Evolutionary conservation across 2,113 vertebrate genomes (phyloP).

Genomic region (Chamaea fasciata): DNA sequence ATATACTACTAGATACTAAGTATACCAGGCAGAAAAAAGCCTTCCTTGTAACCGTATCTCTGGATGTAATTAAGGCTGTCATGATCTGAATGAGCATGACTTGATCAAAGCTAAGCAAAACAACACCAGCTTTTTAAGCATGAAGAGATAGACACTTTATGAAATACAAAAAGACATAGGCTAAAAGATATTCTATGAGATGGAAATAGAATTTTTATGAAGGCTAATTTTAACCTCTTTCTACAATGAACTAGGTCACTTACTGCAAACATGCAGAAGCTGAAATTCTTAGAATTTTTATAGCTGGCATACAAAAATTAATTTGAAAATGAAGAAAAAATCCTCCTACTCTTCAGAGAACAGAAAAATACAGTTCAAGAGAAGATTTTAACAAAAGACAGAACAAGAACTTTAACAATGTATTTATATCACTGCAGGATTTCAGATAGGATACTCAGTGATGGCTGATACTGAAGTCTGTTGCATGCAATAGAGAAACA

Average conservation of each 20-base stretch:
- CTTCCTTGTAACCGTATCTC: neutral
- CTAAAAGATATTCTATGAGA: conserved; percentile 24
- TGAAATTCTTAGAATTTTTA: neutral
- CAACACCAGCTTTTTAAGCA: conserved; percentile 12
- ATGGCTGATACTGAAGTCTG: neutral
- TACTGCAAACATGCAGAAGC: neutral
- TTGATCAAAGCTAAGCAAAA: conserved; percentile 58
- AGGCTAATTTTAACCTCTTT: conserved; percentile 49
- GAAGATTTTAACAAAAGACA: neutral
- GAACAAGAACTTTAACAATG: neutral
- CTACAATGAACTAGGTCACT: conserved; percentile 9
- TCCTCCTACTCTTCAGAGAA: neutral
- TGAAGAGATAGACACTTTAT: conserved; percentile 29
- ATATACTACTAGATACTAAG: neutral
- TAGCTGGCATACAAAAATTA: neutral
- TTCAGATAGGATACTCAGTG: neutral
- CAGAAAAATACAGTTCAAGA: neutral
- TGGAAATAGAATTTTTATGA: conserved; percentile 10
- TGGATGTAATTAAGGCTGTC: conserved; percentile 31
- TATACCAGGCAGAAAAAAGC: conserved; percentile 3
- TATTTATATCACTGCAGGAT: neutral
- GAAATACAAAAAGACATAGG: conserved; percentile 25
- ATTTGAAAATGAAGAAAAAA: neutral
- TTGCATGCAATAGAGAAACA: neutral
- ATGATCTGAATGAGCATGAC: conserved; percentile 7